Conservation (phyloP, 2,113 vertebrate species). For the Neomonachus schauinslandi region DNA sequence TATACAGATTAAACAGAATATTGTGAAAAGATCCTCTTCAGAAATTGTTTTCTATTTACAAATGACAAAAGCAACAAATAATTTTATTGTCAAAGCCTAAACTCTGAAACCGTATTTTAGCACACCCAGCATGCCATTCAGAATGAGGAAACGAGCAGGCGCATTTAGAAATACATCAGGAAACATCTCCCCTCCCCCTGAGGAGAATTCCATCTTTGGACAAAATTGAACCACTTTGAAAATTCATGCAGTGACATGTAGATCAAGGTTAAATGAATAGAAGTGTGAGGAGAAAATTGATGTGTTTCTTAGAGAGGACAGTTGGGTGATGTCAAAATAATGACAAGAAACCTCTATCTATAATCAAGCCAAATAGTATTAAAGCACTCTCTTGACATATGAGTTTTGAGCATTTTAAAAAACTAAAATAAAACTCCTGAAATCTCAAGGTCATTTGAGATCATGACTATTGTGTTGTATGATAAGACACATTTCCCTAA, state of each 20-base stretch:
- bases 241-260: background rate
- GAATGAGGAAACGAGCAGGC: background rate
- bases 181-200: background rate
- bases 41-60: constrained; percentile 27
- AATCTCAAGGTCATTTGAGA: constrained; percentile 22
- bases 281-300: background rate
- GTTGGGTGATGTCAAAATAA: background rate
- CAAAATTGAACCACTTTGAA: constrained; percentile 38
- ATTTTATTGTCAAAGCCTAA: background rate
- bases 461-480: background rate
- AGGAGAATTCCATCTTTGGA: background rate
- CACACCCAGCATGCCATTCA: background rate
- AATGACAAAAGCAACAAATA: background rate
- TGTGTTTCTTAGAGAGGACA: background rate
- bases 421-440: background rate
- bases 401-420: background rate
- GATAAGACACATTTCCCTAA: background rate
- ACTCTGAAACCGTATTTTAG: background rate
- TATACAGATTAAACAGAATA: background rate
- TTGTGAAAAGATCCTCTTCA: background rate
- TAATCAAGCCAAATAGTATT: background rate
- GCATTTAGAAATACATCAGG: background rate
- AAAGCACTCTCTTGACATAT: background rate
- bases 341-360: background rate
- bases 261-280: constrained; percentile 10